Evolutionary conservation across 1,140 invertebrate species (phyloP), one percentile per base, ranked within the genome.

Genomic region (Metopolophium dirhodum): DNA sequence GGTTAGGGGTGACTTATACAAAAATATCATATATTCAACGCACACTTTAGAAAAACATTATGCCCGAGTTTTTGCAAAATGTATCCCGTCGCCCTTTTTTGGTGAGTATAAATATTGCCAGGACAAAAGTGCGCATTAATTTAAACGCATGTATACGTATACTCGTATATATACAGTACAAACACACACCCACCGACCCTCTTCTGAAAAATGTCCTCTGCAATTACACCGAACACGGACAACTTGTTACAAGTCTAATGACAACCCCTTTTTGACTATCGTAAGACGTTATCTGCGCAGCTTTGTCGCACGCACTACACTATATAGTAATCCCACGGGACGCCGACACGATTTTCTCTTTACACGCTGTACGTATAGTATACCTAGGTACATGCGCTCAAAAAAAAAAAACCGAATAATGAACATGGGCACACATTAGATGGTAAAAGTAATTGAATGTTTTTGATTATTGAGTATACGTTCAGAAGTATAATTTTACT

Each of bases 1-100:
- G 35, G 88, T 57, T 14, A 57, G 23, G 88, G 51, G 22, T 61
- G 54, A 90, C 51, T 61, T 90, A 41, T 90, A 92, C 91, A 85
- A 51, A 92, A 85, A 92, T 83, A 92, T 92, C n/a, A 51, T 35
- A 82, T 41, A 93, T 93, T 86, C 91, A 51, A 86, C 82, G 82
- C 82, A 37, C 82, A 86, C 49, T 93, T 93, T 85, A 86, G 82
- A 93, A 93, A 86, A 86, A 93, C 91, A 85, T 92, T 92, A 85
- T 92, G 82, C 51, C 35, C n/a, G 45, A 51, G 57, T 92, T 92
- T 92, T 47, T 35, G 45, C 23, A 51, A 92, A 92, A 92, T 92
- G 22, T 85, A 92, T 92, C 49, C 91, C 82, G 91, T 45, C 54
- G 88, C 88, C 88, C 88, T 61, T 90, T 90, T 90, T 61, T 41